A percentile compares a stretch with the other conserved stretches of the same genome.
Conservation (phyloP, 2,113 vertebrate genomes). For the Thalassarche chlororhynchos region DNA sequence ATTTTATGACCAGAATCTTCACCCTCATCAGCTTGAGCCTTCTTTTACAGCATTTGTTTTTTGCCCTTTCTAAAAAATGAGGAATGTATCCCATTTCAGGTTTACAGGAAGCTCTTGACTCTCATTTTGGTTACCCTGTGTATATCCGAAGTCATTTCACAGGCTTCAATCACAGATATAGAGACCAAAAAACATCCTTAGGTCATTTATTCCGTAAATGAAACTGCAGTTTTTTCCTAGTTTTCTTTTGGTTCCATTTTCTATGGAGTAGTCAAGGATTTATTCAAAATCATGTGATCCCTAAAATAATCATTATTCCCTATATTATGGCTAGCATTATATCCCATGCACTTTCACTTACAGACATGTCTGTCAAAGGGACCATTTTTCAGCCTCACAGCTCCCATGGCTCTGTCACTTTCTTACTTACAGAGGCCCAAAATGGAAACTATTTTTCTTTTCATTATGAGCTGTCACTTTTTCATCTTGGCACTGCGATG, state of each 20-base stretch:
- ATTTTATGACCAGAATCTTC: constrained; percentile 24
- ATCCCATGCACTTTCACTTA: constrained; percentile 78
- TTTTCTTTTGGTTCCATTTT: constrained; percentile 73
- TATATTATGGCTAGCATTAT: constrained; percentile 79
- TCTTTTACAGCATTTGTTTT: constrained; percentile 10
- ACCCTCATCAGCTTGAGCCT: background rate
- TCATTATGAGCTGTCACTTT: constrained; percentile 89
- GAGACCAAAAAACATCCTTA: constrained; percentile 18
- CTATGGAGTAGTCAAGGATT: constrained; percentile 74
- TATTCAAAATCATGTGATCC: constrained; percentile 83
- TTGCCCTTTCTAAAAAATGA: constrained; percentile 43
- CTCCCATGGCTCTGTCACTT: constrained; percentile 84
- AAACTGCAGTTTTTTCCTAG: constrained; percentile 51
- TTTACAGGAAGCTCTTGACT: constrained; percentile 27
- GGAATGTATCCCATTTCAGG: constrained; percentile 22
- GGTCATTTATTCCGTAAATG: constrained; percentile 71
- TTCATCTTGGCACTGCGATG: constrained; percentile 85
- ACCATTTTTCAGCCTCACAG: constrained; percentile 81
- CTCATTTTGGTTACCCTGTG: background rate
- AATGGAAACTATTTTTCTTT: constrained; percentile 92
- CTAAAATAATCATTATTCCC: constrained; percentile 84
- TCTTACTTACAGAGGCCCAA: constrained; percentile 88
- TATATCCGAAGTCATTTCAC: background rate
- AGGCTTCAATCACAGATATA: background rate
- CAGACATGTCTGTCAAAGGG: constrained; percentile 83